These are phyloP conservation scores for Helogale parvula DNA, from an alignment of 2,113 vertebrate species.

Conservation along the genomic window DNA sequence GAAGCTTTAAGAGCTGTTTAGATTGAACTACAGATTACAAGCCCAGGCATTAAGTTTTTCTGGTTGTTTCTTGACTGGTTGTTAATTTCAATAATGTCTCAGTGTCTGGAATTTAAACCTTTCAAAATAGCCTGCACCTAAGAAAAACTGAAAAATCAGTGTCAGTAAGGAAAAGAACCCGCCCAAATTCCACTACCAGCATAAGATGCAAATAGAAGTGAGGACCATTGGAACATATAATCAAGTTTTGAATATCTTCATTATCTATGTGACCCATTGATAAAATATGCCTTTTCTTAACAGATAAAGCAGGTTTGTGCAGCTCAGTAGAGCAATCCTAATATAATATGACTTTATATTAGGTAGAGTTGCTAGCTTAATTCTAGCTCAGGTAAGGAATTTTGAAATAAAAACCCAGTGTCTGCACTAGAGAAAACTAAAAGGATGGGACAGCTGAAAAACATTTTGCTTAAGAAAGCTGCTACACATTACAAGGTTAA, in stretches of 20 bases:
- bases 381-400: constrained; percentile 26
- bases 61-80: constrained; percentile 74
- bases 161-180: constrained; percentile 54
- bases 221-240: constrained; percentile 46
- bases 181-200: constrained; percentile 39
- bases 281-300: constrained; percentile 54
- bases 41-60: constrained; percentile 62
- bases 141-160: constrained; percentile 46
- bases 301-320: constrained; percentile 34
- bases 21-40: constrained; percentile 74
- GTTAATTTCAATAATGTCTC: constrained; percentile 77
- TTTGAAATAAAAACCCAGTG: background rate
- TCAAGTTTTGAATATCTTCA: constrained; percentile 54
- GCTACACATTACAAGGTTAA: constrained; percentile 16
- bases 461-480: background rate
- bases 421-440: background rate
- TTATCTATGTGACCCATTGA: constrained; percentile 54
- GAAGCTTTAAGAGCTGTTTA: constrained; percentile 48
- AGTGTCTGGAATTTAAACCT: constrained; percentile 58
- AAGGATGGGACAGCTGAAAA: background rate
- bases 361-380: constrained; percentile 53
- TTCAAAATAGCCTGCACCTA: constrained; percentile 37
- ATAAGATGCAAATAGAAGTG: constrained; percentile 58
- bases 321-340: constrained; percentile 49
- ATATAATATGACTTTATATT: constrained; percentile 44